A percentile compares a stretch with the other conserved stretches of the same genome.
These are phyloP conservation scores for Leptodirus hochenwartii DNA, from an alignment of 2,888 invertebrate genomes.

Conservation along the genomic window DNA sequence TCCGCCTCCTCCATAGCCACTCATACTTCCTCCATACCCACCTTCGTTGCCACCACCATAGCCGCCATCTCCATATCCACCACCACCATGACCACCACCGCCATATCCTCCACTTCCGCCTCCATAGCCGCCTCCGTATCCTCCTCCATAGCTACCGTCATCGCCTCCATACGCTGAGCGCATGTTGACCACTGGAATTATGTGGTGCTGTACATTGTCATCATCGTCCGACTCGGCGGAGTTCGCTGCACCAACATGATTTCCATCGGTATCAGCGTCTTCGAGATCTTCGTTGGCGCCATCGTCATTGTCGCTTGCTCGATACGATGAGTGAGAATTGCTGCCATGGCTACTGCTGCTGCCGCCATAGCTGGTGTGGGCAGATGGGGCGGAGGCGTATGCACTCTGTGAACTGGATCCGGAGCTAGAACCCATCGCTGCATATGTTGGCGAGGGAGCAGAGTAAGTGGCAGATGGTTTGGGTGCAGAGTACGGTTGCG, in stretches of 20 bases:
- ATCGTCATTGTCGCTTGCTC: constrained; percentile 12
- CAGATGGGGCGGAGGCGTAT: too few relatives aligned
- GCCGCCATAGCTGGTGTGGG: too few relatives aligned
- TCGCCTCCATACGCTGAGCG: constrained; percentile 7
- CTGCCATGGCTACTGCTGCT: too few relatives aligned
- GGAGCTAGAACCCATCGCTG: constrained; percentile 3
- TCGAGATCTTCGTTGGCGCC: constrained; percentile 8
- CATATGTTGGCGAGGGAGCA: neutral
- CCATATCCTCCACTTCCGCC: neutral
- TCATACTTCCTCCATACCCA: neutral
- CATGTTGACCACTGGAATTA: constrained; percentile 7
- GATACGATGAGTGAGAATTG: neutral
- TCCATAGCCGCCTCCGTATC: constrained; percentile 9
- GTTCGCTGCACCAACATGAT: constrained; percentile 9
- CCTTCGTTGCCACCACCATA: constrained; percentile 9
- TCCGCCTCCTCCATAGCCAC: constrained; percentile 4
- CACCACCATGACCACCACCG: constrained; percentile 4
- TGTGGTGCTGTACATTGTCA: constrained; percentile 7
- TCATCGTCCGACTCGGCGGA: constrained; percentile 11
- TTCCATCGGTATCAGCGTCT: constrained; percentile 6
- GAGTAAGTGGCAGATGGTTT: too few relatives aligned
- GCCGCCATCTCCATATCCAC: constrained; percentile 5
- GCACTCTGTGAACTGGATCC: neutral
- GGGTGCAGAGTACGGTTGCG: too few relatives aligned
- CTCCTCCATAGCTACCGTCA: constrained; percentile 9